phyloP scores from a whole-genome alignment of 1,140 invertebrate genomes.

The Bombyx mandarina region DNA sequence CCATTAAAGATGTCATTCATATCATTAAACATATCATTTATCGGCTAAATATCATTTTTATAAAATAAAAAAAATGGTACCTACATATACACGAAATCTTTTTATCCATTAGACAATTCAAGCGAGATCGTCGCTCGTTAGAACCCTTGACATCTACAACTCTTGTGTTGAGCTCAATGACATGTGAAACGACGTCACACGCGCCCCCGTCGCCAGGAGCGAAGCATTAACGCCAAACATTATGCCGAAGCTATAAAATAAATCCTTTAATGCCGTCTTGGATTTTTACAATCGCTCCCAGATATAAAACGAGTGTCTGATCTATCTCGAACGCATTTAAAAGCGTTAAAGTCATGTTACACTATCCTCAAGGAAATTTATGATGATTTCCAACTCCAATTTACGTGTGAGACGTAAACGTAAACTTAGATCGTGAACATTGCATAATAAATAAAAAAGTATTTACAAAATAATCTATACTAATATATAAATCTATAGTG shows the following conservation, averaged over 20 bases:
- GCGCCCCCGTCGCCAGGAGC: constrained; percentile 7
- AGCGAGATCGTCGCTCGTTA: too few species aligned
- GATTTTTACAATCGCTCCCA: constrained; percentile 39
- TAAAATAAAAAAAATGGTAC: too few species aligned
- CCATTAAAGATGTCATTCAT: too few species aligned
- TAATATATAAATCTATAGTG: too few species aligned
- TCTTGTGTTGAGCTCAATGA: background rate
- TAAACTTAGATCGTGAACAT: constrained; percentile 18
- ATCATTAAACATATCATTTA: too few species aligned
- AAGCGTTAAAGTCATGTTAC: constrained; percentile 39
- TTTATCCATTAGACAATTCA: too few species aligned
- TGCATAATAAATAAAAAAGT: constrained; percentile 18
- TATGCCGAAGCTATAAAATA: constrained; percentile 48
- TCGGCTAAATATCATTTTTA: too few species aligned
- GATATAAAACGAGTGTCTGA: constrained; percentile 25
- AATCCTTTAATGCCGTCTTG: constrained; percentile 36
- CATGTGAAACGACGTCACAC: background rate
- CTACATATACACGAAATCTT: too few species aligned
- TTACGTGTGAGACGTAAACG: constrained; percentile 15
- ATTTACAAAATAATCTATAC: constrained; percentile 18
- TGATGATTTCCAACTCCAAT: constrained; percentile 23
- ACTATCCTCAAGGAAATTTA: constrained; percentile 31
- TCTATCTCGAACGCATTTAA: constrained; percentile 33
- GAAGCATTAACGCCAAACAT: constrained; percentile 26
- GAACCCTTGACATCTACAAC: too few species aligned